Evolutionary conservation across 2,797 vertebrate genomes (phyloP).

Genomic region (Myotis myotis): DNA sequence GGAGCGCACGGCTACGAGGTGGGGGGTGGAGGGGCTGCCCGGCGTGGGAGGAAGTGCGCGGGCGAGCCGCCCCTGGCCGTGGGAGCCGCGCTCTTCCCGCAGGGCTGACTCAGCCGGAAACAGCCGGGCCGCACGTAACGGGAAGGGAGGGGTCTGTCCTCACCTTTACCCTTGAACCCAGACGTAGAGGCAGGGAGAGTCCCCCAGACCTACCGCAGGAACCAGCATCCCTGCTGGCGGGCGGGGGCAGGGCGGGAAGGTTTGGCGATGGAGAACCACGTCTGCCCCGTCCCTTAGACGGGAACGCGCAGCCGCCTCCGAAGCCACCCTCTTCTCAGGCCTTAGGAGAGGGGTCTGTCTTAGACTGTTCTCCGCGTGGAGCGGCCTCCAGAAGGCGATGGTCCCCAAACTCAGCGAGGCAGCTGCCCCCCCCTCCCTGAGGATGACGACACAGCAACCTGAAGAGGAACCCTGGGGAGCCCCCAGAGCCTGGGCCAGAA

Average conservation of each 20-base stretch:
- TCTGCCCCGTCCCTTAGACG: background rate
- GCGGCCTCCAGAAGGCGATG: background rate
- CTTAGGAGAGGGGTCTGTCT: background rate
- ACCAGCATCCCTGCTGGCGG: background rate
- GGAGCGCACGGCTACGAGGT: background rate
- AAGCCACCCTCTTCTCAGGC: background rate
- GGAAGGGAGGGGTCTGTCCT: background rate
- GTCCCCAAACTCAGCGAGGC: background rate
- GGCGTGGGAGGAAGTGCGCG: fast-evolving
- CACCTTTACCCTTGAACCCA: background rate
- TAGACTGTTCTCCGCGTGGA: background rate
- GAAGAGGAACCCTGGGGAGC: background rate
- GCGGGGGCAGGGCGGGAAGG: fast-evolving
- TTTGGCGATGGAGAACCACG: background rate
- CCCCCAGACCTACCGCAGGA: fast-evolving
- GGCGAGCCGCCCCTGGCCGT: background rate
- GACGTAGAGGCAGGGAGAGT: fast-evolving
- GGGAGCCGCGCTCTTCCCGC: fast-evolving
- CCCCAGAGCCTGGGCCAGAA: background rate
- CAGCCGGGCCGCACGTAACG: fast-evolving
- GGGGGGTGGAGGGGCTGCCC: background rate
- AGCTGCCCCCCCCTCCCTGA: background rate
- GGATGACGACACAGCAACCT: background rate
- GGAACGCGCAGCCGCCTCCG: background rate
- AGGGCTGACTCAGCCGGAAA: background rate